A percentile compares a stretch with the other conserved stretches of the same genome.
Conservation (phyloP, 2,113 vertebrate species). For the Nibea albiflora region DNA sequence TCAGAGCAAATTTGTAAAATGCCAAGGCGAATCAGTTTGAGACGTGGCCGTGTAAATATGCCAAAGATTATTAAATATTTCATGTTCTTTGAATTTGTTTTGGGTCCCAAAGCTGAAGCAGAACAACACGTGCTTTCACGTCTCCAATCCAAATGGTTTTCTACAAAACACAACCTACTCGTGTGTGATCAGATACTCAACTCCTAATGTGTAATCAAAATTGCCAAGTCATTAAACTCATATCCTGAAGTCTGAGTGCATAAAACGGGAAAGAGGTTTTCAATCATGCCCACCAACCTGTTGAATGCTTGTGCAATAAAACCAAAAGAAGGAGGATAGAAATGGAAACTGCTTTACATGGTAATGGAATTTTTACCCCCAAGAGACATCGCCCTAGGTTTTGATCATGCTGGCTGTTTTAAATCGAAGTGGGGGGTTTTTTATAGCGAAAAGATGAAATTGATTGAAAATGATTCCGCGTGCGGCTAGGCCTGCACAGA, state of each 20-base stretch:
- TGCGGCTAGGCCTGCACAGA: neutral
- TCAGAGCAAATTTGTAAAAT: no score
- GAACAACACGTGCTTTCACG: no score
- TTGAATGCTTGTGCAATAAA: constrained; percentile 50
- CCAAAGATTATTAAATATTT: no score
- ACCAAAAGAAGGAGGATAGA: constrained; percentile 16
- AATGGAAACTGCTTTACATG: constrained; percentile 62
- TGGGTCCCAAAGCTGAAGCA: no score
- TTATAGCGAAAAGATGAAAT: constrained; percentile 55
- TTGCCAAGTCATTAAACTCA: constrained; percentile 32
- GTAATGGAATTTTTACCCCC: constrained; percentile 63
- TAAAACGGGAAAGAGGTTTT: constrained; percentile 30
- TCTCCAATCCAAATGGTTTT: neutral
- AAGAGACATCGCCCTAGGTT: constrained; percentile 37
- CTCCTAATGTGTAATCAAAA: constrained; percentile 11
- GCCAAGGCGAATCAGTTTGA: no score
- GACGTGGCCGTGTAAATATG: no score
- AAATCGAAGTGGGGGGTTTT: constrained; percentile 38
- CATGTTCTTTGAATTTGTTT: no score
- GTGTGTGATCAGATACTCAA: neutral
- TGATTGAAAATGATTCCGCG: constrained; percentile 65
- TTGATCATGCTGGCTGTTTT: constrained; percentile 47
- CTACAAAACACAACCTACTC: neutral
- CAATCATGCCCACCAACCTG: constrained; percentile 7
- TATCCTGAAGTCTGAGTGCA: constrained; percentile 19